Evolutionary conservation across 2,888 invertebrate species (phyloP).

Genomic region (Dermolepida albohirtum): DNA sequence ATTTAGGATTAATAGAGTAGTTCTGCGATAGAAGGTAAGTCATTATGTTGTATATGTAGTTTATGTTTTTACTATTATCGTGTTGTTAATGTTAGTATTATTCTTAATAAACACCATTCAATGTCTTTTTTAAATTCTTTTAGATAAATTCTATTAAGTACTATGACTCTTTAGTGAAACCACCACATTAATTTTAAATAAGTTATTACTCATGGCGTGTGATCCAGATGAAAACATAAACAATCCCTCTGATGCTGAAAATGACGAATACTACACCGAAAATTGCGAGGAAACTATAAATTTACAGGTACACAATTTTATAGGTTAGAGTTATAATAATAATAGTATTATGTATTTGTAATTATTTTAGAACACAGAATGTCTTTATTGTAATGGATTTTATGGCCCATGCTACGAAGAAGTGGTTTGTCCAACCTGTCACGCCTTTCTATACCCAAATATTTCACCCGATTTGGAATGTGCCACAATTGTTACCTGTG

Average conservation of each 20-base stretch:
- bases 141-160: constrained; percentile 2
- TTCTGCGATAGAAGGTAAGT: constrained; percentile 34
- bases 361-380: constrained; percentile 73
- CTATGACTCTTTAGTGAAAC: constrained; percentile 10
- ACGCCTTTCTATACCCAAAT: constrained; percentile 91
- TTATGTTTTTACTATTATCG: not conserved
- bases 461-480: constrained; percentile 60
- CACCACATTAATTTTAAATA: constrained; percentile 9
- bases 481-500: constrained; percentile 53
- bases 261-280: constrained; percentile 3
- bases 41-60: not conserved
- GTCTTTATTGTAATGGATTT: constrained; percentile 90
- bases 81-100: not conserved
- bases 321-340: constrained; percentile 4
- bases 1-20: constrained; percentile 13
- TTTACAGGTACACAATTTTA: constrained; percentile 14
- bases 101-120: too few species aligned
- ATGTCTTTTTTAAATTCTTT: not conserved
- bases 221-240: constrained; percentile 28
- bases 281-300: constrained; percentile 17
- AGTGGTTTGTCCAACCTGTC: constrained; percentile 92
- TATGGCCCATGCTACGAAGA: constrained; percentile 93
- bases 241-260: constrained; percentile 18
- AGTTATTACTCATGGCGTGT: constrained; percentile 26
- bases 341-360: constrained; percentile 19